These are phyloP conservation scores for Unio delphinus DNA, from an alignment of 2,888 invertebrate genomes.

Conservation along the genomic window DNA sequence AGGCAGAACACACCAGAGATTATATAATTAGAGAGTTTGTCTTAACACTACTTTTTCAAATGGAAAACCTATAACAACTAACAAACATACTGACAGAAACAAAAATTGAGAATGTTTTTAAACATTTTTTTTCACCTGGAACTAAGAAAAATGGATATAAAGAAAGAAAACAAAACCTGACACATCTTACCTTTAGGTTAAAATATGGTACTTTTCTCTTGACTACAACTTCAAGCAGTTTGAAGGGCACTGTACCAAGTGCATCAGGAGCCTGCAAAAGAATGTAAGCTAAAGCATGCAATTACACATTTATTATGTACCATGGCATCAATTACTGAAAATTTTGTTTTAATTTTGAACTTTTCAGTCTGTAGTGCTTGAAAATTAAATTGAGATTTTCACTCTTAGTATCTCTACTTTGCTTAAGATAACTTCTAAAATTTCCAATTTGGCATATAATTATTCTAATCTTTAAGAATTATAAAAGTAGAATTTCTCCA, in stretches of 20 bases:
- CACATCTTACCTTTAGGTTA: conserved; percentile 51
- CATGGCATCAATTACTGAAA: no score
- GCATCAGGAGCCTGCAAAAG: conserved; percentile 62
- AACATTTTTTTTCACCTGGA: no score
- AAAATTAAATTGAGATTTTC: no score
- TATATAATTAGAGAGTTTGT: no score
- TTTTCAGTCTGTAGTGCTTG: no score
- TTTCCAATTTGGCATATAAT: background rate
- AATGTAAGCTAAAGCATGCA: conserved; percentile 1
- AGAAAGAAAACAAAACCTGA: background rate
- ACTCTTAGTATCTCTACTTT: no score
- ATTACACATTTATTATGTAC: background rate
- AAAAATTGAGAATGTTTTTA: background rate
- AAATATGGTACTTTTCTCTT: conserved; percentile 67
- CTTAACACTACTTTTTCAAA: no score
- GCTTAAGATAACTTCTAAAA: no score
- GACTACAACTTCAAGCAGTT: conserved; percentile 61
- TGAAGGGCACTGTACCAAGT: conserved; percentile 62
- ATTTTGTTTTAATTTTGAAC: no score
- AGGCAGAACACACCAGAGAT: no score
- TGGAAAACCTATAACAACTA: no score
- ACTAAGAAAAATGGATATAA: background rate
- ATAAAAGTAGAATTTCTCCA: conserved; percentile 4
- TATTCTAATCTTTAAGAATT: background rate
- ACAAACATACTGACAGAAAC: background rate